Evolutionary conservation across 2,797 vertebrate species (phyloP).

Genomic region (Lophius americanus): DNA sequence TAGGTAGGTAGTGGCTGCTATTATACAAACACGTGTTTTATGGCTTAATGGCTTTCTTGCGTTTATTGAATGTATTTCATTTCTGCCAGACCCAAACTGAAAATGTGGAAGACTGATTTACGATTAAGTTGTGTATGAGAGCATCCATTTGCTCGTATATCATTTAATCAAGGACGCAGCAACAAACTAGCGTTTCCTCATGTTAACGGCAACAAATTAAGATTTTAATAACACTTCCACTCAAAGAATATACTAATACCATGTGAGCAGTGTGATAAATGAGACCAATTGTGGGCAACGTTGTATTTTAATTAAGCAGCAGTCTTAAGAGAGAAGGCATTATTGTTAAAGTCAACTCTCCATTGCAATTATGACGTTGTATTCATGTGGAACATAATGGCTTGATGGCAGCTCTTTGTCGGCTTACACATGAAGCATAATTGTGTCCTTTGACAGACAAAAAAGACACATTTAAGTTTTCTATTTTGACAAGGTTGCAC

Average conservation of each 20-base stretch:
- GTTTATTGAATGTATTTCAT: no score
- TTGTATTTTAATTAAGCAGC: constrained; percentile 80
- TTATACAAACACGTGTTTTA: no score
- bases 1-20: no score
- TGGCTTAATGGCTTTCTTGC: no score
- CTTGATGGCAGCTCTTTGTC: constrained; percentile 77
- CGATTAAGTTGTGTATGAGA: constrained; percentile 40
- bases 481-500: constrained; percentile 47
- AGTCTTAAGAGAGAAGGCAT: constrained; percentile 71
- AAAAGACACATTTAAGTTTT: constrained; percentile 70
- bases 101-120: background rate
- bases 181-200: constrained; percentile 50
- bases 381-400: constrained; percentile 79
- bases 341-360: constrained; percentile 77
- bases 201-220: constrained; percentile 54
- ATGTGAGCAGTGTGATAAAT: constrained; percentile 72
- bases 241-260: constrained; percentile 60
- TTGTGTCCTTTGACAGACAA: constrained; percentile 72
- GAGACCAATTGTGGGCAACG: constrained; percentile 69
- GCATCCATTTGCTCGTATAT: constrained; percentile 43
- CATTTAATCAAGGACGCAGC: constrained; percentile 56
- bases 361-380: constrained; percentile 78
- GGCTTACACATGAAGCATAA: constrained; percentile 74
- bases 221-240: constrained; percentile 60
- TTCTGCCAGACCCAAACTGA: no score